phyloP scores from a whole-genome alignment of 92 coral and sea anemone genomes.

The Heteractis magnifica region DNA sequence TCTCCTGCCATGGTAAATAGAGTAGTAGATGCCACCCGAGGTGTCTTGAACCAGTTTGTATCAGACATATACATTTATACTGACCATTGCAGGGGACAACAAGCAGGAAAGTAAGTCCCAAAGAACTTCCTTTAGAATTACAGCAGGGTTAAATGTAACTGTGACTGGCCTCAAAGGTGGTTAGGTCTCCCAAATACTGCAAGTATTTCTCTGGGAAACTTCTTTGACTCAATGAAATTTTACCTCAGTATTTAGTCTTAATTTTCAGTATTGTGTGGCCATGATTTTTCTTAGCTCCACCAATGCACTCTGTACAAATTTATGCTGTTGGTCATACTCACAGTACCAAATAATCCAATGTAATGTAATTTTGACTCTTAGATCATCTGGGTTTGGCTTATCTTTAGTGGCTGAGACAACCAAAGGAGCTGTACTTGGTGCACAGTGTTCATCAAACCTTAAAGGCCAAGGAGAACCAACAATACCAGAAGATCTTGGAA shows the following conservation, averaged over 20 bases:
- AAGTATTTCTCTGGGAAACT: too few relatives aligned
- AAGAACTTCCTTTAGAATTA: not conserved
- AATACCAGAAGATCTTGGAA: slow-evolving; percentile 95
- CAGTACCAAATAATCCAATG: not conserved
- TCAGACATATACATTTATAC: slow-evolving; percentile 96
- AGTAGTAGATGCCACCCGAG: slow-evolving; percentile 89
- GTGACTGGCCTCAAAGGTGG: too few relatives aligned
- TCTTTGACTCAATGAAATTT: too few relatives aligned
- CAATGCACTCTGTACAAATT: not conserved
- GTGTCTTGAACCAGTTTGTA: slow-evolving; percentile 85
- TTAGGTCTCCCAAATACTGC: too few relatives aligned
- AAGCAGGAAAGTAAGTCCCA: slow-evolving; percentile 86
- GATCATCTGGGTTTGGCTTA: slow-evolving; percentile 97
- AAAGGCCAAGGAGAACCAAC: slow-evolving; percentile 74
- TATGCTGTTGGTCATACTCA: not conserved
- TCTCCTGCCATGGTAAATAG: slow-evolving; percentile 96
- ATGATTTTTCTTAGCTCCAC: too few relatives aligned
- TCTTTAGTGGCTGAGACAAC: slow-evolving; percentile 97
- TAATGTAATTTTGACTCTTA: slow-evolving; percentile 1
- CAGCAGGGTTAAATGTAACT: too few relatives aligned
- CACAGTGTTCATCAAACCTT: slow-evolving; percentile 74
- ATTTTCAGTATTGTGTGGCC: too few relatives aligned
- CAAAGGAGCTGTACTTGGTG: slow-evolving; percentile 75
- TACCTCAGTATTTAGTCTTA: too few relatives aligned
- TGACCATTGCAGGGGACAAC: slow-evolving; percentile 92